A percentile compares a stretch with the other conserved stretches of the same genome.
These are phyloP conservation scores for Tetramorium parvispinum DNA, from an alignment of 1,140 invertebrate genomes.

Conservation along the genomic window DNA sequence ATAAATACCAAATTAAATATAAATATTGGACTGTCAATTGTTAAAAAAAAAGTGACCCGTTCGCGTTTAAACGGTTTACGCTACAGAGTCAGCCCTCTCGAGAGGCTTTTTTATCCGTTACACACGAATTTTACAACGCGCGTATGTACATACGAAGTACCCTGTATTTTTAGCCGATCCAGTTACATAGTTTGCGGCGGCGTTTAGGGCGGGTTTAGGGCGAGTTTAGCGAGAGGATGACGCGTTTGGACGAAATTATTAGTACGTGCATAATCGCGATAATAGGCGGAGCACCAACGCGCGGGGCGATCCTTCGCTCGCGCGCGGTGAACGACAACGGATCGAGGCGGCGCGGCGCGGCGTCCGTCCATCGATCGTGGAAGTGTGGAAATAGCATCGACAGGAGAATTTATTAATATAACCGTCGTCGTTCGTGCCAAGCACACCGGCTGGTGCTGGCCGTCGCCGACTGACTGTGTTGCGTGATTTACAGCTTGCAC, in stretches of 20 bases:
- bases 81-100: no score
- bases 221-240: slow-evolving; percentile 12
- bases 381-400: slow-evolving; percentile 63
- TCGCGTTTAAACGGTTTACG: neutral
- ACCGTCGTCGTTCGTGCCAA: slow-evolving; percentile 67
- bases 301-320: slow-evolving; percentile 21
- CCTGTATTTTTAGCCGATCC: slow-evolving; percentile 48
- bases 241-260: slow-evolving; percentile 56
- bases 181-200: neutral
- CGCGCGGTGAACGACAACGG: slow-evolving; percentile 34
- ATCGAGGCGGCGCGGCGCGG: slow-evolving; percentile 67
- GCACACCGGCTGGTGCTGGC: slow-evolving; percentile 17
- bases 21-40: neutral
- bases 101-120: neutral
- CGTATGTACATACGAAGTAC: neutral
- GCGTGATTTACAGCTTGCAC: slow-evolving; percentile 32
- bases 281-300: slow-evolving; percentile 1
- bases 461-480: neutral
- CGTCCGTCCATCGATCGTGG: slow-evolving; percentile 63
- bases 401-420: slow-evolving; percentile 74
- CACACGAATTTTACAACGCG: neutral
- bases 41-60: neutral
- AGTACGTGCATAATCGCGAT: slow-evolving; percentile 49
- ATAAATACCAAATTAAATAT: slow-evolving; percentile 18
- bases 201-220: slow-evolving; percentile 14